Base-by-base conservation (phyloP, 2,888 invertebrate genomes). In the Nomada lathburiana region DNA sequence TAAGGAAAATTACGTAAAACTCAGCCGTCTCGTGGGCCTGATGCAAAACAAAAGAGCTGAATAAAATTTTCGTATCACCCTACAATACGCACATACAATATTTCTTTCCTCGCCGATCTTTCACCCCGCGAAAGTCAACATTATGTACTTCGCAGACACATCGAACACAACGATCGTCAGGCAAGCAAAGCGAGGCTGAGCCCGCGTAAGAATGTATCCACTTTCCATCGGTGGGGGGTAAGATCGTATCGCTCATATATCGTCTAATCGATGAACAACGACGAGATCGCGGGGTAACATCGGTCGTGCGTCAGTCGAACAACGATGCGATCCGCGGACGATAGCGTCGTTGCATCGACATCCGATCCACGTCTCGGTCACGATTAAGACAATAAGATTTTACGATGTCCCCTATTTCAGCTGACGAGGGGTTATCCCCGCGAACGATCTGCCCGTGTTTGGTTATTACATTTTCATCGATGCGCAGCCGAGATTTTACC, bases 391-490 rank as follows among this genome's bases (percentile, higher is more conserved):
- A 83, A 83, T 83, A 76, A 83, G 77, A 82, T 82, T 82, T 77
- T 77, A 83, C 83, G 70, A 70, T 65, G 83, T 82, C 73, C 55
- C 53, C 65, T 73, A 73, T 83, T 82, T 82, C 84, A 52, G 10
- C 26, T n/a, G n/a, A 9, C 18, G 20, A 64, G n/a, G n/a, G 65
- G 18, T 82, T 84, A 76, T 78, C 80, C 71, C 23, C 57, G 57
- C 63, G 67, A 18, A 23, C 10, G 78, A 86, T 86, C 86, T 77
- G 44, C 0, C 62, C 60, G 55, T 77, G 84, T 84, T 78, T 74
- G 73, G 64, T 81, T 86, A 84, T 81, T 86, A 84, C 84, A 74
- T 82, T 83, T 80, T 77, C 83, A 77, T 83, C 82, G 82, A 52
- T 64, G 23, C 80, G 57, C 60, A 1, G 55, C 52, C 57, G 67